A percentile compares a stretch with the other conserved stretches of the same genome.
Conservation (phyloP, 2,797 vertebrate genomes). For the Scomberomorus guttatus region DNA sequence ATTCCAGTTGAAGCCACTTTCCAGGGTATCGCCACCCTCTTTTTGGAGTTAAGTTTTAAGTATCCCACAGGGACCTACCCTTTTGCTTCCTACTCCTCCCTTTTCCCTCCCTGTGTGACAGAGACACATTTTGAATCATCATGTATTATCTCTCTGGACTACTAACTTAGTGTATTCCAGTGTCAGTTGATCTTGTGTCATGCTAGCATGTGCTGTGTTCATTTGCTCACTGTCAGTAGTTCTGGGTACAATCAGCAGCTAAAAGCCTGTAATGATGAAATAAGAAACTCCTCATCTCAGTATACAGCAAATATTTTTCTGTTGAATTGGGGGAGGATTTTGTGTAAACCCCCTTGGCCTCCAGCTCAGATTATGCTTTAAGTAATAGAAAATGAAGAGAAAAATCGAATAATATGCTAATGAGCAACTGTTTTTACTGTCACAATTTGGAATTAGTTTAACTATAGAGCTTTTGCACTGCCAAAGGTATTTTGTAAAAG, state of each 20-base stretch:
- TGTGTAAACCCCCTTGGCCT: not conserved
- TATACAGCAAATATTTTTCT: not conserved
- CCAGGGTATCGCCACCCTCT: conserved; percentile 3
- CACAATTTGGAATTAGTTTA: not conserved
- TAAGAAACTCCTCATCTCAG: not conserved
- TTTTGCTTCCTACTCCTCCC: not conserved
- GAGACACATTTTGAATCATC: conserved; percentile 1
- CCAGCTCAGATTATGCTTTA: not conserved
- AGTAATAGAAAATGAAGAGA: not conserved
- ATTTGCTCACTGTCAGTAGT: not conserved
- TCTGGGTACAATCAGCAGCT: not conserved
- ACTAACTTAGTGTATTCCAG: not conserved
- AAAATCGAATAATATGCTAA: conserved; percentile 1
- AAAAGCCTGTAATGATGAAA: not conserved
- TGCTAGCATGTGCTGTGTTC: not conserved
- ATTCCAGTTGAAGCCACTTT: conserved; percentile 13
- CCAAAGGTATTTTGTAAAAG: too few species aligned
- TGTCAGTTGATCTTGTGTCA: conserved; percentile 1
- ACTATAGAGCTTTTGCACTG: not conserved
- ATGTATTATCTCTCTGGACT: not conserved
- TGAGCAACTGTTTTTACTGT: not conserved
- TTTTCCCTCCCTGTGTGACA: not conserved
- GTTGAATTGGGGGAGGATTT: not conserved
- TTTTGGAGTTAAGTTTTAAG: not conserved
- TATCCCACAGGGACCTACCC: not conserved